Evolutionary conservation across 2,888 invertebrate genomes (phyloP).

Genomic region (Brenthis daphne): DNA sequence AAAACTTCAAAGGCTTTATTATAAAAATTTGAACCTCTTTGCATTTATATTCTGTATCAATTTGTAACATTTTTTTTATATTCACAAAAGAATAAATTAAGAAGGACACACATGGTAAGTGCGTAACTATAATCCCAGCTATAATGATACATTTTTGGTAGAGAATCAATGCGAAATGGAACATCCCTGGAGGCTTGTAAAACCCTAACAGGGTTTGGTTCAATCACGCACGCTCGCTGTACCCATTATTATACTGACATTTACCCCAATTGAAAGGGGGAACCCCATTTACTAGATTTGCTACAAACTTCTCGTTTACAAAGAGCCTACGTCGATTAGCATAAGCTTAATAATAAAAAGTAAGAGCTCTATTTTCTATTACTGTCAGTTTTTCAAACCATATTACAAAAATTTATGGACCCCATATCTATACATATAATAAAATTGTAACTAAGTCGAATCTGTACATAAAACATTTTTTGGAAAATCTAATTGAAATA

Average conservation of each 20-base stretch:
- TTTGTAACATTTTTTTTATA: neutral
- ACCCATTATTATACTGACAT: slow-evolving; percentile 35
- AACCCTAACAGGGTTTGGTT: slow-evolving; percentile 36
- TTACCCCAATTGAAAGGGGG: slow-evolving; percentile 35
- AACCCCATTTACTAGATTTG: slow-evolving; percentile 28
- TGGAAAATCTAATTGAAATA: no score
- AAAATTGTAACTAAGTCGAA: no score
- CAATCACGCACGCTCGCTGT: slow-evolving; percentile 39
- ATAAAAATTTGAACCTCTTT: neutral
- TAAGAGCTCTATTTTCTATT: neutral
- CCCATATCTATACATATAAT: no score
- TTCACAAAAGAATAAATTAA: slow-evolving; percentile 8
- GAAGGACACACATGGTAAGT: slow-evolving; percentile 5
- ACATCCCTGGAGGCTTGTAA: slow-evolving; percentile 36
- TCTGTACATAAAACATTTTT: no score
- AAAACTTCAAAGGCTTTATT: neutral
- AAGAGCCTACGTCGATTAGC: slow-evolving; percentile 16
- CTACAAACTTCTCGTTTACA: slow-evolving; percentile 23
- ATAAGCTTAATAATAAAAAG: slow-evolving; percentile 5
- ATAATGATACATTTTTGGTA: slow-evolving; percentile 36
- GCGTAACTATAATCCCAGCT: slow-evolving; percentile 18
- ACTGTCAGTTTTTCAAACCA: neutral
- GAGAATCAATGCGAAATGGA: slow-evolving; percentile 38
- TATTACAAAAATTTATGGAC: no score
- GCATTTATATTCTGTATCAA: neutral